phyloP scores from a whole-genome alignment of 2,113 vertebrate genomes.

The Podarcis muralis region DNA sequence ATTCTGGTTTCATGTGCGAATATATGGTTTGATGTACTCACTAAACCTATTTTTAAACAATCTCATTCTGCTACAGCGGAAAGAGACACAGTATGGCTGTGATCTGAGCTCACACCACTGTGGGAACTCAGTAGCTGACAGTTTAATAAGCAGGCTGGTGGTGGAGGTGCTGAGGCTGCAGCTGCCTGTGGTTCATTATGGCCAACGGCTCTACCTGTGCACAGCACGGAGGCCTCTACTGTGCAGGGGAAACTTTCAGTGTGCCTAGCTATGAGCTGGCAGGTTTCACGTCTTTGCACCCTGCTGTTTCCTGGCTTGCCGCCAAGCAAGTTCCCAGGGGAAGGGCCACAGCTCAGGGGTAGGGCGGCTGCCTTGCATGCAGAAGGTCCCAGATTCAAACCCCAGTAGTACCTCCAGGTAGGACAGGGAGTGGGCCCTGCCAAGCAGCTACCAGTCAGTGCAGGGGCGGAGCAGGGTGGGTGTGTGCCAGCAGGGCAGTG shows the following conservation, averaged over 20 bases:
- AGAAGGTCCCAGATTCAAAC: too few relatives aligned
- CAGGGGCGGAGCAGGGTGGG: fast-evolving
- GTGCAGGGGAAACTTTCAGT: neutral
- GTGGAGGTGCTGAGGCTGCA: too few relatives aligned
- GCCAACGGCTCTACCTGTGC: neutral
- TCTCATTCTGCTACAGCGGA: neutral
- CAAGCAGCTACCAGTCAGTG: too few relatives aligned
- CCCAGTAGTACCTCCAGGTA: too few relatives aligned
- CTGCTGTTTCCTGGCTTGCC: neutral
- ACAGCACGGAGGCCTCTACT: neutral
- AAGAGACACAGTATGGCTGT: neutral
- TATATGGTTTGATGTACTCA: neutral
- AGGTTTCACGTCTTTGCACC: neutral
- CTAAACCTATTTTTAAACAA: neutral
- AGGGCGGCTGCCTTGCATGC: too few relatives aligned
- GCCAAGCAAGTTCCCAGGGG: neutral
- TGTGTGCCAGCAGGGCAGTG: too few relatives aligned
- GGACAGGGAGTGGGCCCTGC: too few relatives aligned
- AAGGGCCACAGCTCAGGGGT: neutral
- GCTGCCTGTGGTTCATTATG: neutral
- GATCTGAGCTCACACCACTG: neutral
- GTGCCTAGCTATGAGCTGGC: neutral
- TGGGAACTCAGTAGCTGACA: neutral
- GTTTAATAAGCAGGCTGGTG: neutral
- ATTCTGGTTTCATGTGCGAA: too few relatives aligned